Percentiles rank a stretch among this genome's conserved stretches.
Evolutionary conservation across 1,140 invertebrate genomes (phyloP).

Genomic region (Nephotettix cincticeps): DNA sequence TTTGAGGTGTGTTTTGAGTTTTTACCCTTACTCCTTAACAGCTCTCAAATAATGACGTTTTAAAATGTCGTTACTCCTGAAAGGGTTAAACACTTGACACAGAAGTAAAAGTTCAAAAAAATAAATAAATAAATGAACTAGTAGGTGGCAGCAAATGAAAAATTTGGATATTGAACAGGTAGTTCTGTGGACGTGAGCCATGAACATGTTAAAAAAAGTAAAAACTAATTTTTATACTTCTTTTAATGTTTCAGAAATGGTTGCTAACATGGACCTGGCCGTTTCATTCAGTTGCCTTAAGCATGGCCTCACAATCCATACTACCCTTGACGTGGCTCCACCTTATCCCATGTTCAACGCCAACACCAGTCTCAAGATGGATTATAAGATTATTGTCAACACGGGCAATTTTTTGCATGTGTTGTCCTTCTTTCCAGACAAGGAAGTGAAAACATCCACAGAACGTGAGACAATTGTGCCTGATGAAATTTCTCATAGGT

Average conservation of each 20-base stretch:
- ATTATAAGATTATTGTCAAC: conserved; percentile 66
- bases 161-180: too few species aligned
- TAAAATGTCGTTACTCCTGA: too few species aligned
- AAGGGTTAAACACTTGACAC: too few species aligned
- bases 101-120: too few species aligned
- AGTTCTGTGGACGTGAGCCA: too few species aligned
- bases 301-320: conserved; percentile 68
- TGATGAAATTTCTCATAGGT: conserved; percentile 30
- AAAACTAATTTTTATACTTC: too few species aligned
- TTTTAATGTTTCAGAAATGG: conserved; percentile 49
- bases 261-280: conserved; percentile 59
- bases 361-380: conserved; percentile 59
- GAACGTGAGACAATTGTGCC: conserved; percentile 27
- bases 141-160: too few species aligned
- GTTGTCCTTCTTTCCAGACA: conserved; percentile 54
- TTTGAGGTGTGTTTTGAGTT: too few species aligned
- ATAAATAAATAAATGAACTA: too few species aligned
- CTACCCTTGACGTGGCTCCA: conserved; percentile 64
- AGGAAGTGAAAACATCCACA: conserved; percentile 36
- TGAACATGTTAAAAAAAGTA: too few species aligned
- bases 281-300: conserved; percentile 59
- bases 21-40: too few species aligned
- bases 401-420: conserved; percentile 71
- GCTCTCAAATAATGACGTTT: too few species aligned
- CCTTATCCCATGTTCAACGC: conserved; percentile 63